Evolutionary conservation across 1,140 invertebrate species (phyloP), one percentile per base, ranked within the genome.

Genomic region (Drosophila lowei): DNA sequence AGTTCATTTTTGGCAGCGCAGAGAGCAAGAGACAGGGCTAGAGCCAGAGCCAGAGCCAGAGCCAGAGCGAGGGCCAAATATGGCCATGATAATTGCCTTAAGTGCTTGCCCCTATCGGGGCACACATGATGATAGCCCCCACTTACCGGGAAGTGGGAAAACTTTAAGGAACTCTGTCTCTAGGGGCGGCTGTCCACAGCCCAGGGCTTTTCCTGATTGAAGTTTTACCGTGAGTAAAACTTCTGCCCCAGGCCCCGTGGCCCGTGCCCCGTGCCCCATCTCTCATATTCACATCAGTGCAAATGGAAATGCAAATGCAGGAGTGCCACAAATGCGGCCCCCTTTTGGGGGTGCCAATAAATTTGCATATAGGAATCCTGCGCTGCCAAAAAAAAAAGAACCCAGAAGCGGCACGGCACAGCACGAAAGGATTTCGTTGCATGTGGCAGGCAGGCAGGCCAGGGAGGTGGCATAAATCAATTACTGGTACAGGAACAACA

Each of bases 361-460:
- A 84, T 84, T 84, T 79, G 76, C 80, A 84, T 84, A 85, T 77
- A 79, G 84, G 80, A 64, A 75, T 57, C 52, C 42, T 23, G 23
- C 3, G 23, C 23, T 23, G 23, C 18, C 18, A 18, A 1, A 18
- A 18, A 18, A 18, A 18, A 18, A 2, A 18, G 18, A 18, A 18
- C 18, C 18, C 18, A 18, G 18, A 1, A 18, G 18, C 18, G 18
- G 18, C 18, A 18, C 18, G 18, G 18, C 18, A 18, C 18, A 18
- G 18, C 18, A 18, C 18, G 18, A 18, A 18, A 18, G 18, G 18
- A 18, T 18, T 18, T 18, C 2, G 18, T 18, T 18, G 18, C 18
- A 18, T 18, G 18, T 18, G 18, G 18, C 18, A 18, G 18, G 18
- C 18, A 2, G 18, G 18, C 18, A 18, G 18, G 18, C n/a, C n/a